These are phyloP conservation scores for Drosophila peninsularis DNA, from an alignment of 2,888 invertebrate species.

Conservation along the genomic window DNA sequence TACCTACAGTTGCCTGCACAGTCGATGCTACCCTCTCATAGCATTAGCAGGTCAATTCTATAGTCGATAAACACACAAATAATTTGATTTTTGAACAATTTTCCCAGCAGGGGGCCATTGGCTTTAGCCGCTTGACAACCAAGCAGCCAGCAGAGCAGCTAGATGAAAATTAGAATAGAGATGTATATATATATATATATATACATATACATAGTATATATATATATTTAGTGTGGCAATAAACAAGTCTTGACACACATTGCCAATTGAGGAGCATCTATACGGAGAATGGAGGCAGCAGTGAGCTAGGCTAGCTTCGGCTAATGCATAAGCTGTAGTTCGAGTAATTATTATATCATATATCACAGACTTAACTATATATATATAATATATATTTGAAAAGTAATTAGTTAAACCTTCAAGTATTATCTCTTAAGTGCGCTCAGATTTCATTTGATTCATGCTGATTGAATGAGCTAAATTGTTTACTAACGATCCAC, in stretches of 20 bases:
- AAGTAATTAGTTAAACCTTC: neutral
- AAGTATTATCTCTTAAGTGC: neutral
- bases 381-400: neutral
- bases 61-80: neutral
- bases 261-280: slow-evolving; percentile 3
- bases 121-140: slow-evolving; percentile 32
- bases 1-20: neutral
- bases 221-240: slow-evolving; percentile 19
- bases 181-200: slow-evolving; percentile 8
- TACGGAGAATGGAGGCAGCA: neutral
- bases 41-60: neutral
- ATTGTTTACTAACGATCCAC: neutral
- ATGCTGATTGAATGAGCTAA: neutral
- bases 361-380: neutral
- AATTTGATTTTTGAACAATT: slow-evolving; percentile 1
- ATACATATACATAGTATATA: slow-evolving; percentile 17
- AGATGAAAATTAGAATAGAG: slow-evolving; percentile 31
- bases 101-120: slow-evolving; percentile 21
- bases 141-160: slow-evolving; percentile 6
- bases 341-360: neutral
- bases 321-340: neutral
- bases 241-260: slow-evolving; percentile 21
- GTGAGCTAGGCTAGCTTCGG: neutral
- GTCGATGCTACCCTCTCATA: neutral
- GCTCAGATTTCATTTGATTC: neutral